These are phyloP conservation scores for Smithornis capensis DNA, from an alignment of 2,113 vertebrate species.

Conservation along the genomic window DNA sequence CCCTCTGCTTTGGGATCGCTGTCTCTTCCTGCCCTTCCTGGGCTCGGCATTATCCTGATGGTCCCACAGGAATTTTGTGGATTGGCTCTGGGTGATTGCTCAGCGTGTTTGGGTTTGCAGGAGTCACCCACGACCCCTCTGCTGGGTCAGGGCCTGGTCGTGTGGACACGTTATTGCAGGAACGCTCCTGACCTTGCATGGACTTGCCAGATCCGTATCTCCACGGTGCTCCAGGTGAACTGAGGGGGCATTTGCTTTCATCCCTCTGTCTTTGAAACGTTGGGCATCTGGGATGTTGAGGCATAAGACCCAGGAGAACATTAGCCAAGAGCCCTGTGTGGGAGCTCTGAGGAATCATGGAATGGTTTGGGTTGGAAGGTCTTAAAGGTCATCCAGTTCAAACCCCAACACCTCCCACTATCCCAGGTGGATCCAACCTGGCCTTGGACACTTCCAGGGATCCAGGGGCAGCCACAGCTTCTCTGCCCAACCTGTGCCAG, in stretches of 20 bases:
- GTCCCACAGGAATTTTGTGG: rapidly evolving
- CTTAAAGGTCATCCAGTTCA: not conserved
- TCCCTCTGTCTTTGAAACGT: rapidly evolving
- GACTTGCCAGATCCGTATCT: not conserved
- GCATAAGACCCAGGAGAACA: not conserved
- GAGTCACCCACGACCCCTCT: rapidly evolving
- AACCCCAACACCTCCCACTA: not conserved
- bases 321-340: not conserved
- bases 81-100: rapidly evolving
- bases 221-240: rapidly evolving
- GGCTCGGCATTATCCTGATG: rapidly evolving
- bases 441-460: not conserved
- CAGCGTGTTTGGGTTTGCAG: not conserved
- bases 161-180: not conserved
- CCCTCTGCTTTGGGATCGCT: rapidly evolving
- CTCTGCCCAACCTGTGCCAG: not conserved
- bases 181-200: rapidly evolving
- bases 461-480: not conserved
- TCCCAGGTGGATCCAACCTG: not conserved
- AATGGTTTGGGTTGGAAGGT: not conserved
- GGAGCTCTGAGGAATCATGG: not conserved
- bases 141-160: rapidly evolving
- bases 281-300: rapidly evolving
- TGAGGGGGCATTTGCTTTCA: rapidly evolving
- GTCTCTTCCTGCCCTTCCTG: not conserved